A percentile compares a stretch with the other conserved stretches of the same genome.
These are phyloP conservation scores for Meghimatium bilineatum DNA, from an alignment of 2,888 invertebrate species.

Conservation along the genomic window DNA sequence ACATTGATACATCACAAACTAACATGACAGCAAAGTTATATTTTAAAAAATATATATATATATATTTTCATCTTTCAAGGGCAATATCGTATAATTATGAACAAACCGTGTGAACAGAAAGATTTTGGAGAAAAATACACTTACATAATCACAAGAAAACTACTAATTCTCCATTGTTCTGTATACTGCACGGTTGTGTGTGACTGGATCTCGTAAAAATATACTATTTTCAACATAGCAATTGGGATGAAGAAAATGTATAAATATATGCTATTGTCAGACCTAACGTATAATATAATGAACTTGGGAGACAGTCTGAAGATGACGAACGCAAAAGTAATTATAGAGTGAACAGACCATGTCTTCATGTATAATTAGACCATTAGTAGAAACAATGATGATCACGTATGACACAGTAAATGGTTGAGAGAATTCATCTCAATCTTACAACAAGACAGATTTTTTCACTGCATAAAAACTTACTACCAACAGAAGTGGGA, in stretches of 20 bases:
- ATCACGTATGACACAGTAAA: neutral
- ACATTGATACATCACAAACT: no score
- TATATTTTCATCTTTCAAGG: no score
- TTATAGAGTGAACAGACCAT: neutral
- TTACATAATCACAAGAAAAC: neutral
- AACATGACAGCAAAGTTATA: no score
- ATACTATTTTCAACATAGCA: neutral
- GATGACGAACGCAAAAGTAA: neutral
- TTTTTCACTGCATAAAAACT: neutral
- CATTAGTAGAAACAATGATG: neutral
- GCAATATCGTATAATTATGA: no score
- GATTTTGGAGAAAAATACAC: no score
- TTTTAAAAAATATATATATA: no score
- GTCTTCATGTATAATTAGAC: neutral
- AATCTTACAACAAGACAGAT: neutral
- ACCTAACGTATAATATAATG: neutral
- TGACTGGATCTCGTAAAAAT: neutral
- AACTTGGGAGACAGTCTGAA: neutral
- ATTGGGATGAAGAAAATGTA: neutral
- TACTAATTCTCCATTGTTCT: slow-evolving; percentile 4
- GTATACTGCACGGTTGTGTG: neutral
- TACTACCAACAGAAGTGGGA: no score
- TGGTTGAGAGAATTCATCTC: neutral
- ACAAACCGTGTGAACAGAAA: no score
- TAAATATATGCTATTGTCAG: neutral